These are phyloP conservation scores for Calliphora vicina DNA, from an alignment of 1,140 invertebrate species.

Conservation along the genomic window DNA sequence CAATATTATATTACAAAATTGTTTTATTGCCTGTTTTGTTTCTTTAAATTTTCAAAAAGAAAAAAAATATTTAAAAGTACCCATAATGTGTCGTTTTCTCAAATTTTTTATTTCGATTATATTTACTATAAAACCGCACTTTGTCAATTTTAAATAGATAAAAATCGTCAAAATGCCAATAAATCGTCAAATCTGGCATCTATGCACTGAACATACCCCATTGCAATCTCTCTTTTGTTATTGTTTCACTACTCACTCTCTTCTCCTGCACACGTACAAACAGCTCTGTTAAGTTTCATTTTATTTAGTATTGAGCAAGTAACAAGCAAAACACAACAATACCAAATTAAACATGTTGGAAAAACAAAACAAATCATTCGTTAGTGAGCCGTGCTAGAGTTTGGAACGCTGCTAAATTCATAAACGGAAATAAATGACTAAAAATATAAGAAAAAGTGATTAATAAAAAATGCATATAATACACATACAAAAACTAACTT, in stretches of 20 bases:
- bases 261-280: neutral
- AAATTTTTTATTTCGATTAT: no score
- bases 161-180: neutral
- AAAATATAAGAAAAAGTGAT: constrained; percentile 20
- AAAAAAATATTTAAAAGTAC: no score
- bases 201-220: neutral
- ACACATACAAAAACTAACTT: no score
- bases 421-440: neutral
- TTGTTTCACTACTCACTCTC: neutral
- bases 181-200: neutral
- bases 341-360: neutral
- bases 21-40: no score
- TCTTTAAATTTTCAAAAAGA: no score
- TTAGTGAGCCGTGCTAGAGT: constrained; percentile 25
- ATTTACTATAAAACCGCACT: neutral
- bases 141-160: neutral
- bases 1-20: no score
- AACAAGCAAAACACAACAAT: no score
- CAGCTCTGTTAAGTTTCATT: no score
- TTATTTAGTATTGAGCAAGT: neutral
- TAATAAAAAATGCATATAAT: neutral
- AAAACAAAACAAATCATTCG: constrained; percentile 15
- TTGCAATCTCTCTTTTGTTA: neutral
- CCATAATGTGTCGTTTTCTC: no score
- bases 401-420: neutral